These are phyloP conservation scores for Panthera leo DNA, from an alignment of 2,113 vertebrate genomes.

Conservation along the genomic window DNA sequence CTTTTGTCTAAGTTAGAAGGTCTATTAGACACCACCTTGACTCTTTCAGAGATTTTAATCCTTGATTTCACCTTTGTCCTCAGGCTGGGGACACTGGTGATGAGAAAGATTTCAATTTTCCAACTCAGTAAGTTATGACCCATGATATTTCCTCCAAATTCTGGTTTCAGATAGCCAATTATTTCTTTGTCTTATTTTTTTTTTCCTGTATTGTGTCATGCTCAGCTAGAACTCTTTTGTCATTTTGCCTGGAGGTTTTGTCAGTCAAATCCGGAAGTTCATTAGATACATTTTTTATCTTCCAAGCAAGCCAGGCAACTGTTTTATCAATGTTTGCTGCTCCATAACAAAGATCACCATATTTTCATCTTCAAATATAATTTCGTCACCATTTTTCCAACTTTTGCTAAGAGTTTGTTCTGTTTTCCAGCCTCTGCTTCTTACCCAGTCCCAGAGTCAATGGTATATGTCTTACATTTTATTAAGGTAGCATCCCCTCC, in stretches of 20 bases:
- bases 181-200: not conserved
- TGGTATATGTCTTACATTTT: not conserved
- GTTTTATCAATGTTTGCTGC: not conserved
- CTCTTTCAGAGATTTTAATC: constrained; percentile 18
- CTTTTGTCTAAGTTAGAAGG: not conserved
- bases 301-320: not conserved
- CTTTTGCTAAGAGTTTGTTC: not conserved
- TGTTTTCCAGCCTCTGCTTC: not conserved
- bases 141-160: not conserved
- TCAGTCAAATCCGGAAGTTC: not conserved
- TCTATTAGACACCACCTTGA: not conserved
- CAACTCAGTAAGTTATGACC: not conserved
- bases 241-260: not conserved
- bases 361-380: not conserved
- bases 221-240: not conserved
- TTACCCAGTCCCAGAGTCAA: not conserved
- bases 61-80: not conserved
- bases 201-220: not conserved
- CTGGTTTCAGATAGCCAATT: not conserved
- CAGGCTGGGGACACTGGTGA: not conserved
- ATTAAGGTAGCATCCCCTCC: not conserved
- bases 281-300: not conserved
- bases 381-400: not conserved
- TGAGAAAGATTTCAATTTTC: constrained; percentile 20
- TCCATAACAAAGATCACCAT: not conserved